Percentiles rank a stretch among this genome's conserved stretches.
These are phyloP conservation scores for Sciaenops ocellatus DNA, from an alignment of 2,797 vertebrate species.

Conservation along the genomic window DNA sequence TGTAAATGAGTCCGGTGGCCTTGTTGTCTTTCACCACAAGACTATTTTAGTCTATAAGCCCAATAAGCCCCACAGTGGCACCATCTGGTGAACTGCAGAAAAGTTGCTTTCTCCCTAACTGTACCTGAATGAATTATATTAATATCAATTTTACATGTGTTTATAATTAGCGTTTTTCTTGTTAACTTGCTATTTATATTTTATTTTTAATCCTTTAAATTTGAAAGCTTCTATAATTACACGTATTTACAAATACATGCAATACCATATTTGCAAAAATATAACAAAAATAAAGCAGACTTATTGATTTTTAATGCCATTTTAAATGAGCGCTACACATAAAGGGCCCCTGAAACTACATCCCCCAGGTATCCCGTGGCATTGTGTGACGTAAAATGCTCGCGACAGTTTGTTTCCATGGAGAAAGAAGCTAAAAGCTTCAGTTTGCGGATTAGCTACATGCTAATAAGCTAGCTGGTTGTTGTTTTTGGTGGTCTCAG, in stretches of 20 bases:
- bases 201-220: not conserved
- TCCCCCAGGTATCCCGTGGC: conserved; percentile 54
- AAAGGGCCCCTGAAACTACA: conserved; percentile 44
- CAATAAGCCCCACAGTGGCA: conserved; percentile 72
- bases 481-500: not conserved
- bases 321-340: not conserved
- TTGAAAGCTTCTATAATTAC: not conserved
- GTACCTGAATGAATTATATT: not conserved
- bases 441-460: conserved; percentile 28
- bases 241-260: not conserved
- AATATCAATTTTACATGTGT: not conserved
- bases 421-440: conserved; percentile 50
- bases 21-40: conserved; percentile 1
- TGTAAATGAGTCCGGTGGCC: conserved; percentile 8
- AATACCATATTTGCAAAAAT: not conserved
- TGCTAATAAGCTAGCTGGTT: not conserved
- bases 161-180: not conserved
- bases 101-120: conserved; percentile 40
- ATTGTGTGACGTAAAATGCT: conserved; percentile 44
- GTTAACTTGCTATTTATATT: not conserved
- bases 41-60: conserved; percentile 27
- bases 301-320: not conserved
- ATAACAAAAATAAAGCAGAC: too few species aligned
- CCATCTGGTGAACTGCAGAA: conserved; percentile 74
- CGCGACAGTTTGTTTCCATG: conserved; percentile 80